Percentiles rank a stretch among this genome's conserved stretches.
phyloP scores from a whole-genome alignment of 2,113 vertebrate genomes.

The Microtus pennsylvanicus region DNA sequence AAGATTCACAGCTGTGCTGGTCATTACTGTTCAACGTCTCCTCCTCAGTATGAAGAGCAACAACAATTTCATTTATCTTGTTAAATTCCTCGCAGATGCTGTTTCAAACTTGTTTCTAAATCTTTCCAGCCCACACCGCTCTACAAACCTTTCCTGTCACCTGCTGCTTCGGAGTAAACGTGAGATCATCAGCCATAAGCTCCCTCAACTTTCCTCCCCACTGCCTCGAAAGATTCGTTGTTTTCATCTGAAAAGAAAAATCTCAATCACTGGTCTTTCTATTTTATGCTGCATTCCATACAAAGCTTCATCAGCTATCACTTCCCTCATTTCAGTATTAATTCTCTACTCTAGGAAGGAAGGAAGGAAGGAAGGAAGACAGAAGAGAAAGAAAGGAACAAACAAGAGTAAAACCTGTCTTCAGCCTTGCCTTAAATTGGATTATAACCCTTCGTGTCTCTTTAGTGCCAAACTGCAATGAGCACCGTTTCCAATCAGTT shows the following conservation, averaged over 20 bases:
- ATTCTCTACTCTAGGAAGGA: neutral
- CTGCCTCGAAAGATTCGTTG: constrained; percentile 18
- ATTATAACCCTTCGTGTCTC: neutral
- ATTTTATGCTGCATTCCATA: constrained; percentile 61
- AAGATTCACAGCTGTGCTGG: neutral
- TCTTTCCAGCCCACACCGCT: neutral
- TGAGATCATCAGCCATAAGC: constrained; percentile 12
- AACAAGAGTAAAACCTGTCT: neutral
- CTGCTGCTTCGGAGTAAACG: constrained; percentile 33
- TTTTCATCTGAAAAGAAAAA: constrained; percentile 45
- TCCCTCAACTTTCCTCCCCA: constrained; percentile 61
- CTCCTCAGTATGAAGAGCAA: neutral
- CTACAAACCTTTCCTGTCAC: neutral
- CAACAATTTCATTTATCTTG: neutral
- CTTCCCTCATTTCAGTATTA: constrained; percentile 14
- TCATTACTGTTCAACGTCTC: neutral
- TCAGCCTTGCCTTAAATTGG: constrained; percentile 40
- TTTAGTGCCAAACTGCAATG: neutral
- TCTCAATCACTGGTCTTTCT: neutral
- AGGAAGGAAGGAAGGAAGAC: neutral
- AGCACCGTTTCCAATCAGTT: neutral
- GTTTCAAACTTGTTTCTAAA: neutral
- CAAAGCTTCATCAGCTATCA: constrained; percentile 47
- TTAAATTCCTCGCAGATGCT: neutral
- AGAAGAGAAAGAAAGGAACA: neutral